phyloP scores from a whole-genome alignment of 2,888 invertebrate species.

The Polydrusus cervinus region DNA sequence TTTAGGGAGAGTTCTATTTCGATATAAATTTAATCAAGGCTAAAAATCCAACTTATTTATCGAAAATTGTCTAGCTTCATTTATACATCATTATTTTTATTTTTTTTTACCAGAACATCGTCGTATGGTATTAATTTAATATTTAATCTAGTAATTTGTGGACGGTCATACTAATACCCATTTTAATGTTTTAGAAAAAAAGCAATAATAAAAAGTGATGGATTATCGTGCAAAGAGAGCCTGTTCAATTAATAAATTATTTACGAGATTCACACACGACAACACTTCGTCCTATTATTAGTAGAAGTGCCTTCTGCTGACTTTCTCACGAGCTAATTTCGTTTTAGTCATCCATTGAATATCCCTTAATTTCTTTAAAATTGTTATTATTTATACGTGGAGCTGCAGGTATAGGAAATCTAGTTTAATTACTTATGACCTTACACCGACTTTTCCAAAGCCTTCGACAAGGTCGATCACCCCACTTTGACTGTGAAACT shows the following conservation, averaged over 20 bases:
- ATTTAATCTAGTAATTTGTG: slow-evolving; percentile 6
- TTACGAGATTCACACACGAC: slow-evolving; percentile 55
- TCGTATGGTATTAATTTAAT: background rate
- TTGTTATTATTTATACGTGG: background rate
- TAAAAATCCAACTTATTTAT: too few species aligned
- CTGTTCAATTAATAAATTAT: slow-evolving; percentile 56
- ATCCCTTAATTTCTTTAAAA: background rate
- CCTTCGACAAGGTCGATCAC: too few species aligned
- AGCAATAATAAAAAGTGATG: slow-evolving; percentile 43
- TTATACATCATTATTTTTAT: too few species aligned
- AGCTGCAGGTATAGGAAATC: too few species aligned
- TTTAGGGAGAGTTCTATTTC: too few species aligned
- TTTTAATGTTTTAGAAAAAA: slow-evolving; percentile 40
- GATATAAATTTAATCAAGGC: too few species aligned
- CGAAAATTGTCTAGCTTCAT: too few species aligned
- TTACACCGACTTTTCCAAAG: too few species aligned
- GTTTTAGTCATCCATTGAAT: slow-evolving; percentile 28
- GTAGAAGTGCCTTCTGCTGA: slow-evolving; percentile 44
- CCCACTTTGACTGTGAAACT: too few species aligned
- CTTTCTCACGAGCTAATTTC: slow-evolving; percentile 53
- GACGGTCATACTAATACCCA: slow-evolving; percentile 20
- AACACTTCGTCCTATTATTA: slow-evolving; percentile 53
- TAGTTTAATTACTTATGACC: too few species aligned
- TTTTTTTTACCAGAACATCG: too few species aligned
- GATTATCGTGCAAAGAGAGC: slow-evolving; percentile 52